Conservation (phyloP, 64 coral and sea anemone species). For the Stylophora pistillata region DNA sequence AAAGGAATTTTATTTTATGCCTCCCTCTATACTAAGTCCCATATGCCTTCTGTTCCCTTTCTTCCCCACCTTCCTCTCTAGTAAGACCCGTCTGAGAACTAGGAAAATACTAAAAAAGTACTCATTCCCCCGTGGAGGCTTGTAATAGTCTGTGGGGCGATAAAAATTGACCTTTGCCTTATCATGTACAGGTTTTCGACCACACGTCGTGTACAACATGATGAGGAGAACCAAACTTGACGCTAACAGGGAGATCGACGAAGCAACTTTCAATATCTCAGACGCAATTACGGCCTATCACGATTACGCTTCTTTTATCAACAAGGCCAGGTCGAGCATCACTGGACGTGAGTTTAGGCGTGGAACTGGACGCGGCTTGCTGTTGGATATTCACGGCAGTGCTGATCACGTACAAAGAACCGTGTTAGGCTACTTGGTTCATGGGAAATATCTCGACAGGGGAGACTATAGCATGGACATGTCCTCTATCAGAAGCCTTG, state of each 20-base stretch:
- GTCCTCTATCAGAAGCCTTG: constrained; percentile 37
- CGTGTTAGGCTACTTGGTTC: constrained; percentile 16
- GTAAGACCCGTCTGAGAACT: too few relatives aligned
- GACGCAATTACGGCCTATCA: constrained; percentile 10
- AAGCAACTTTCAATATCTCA: constrained; percentile 26
- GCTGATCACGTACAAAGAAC: neutral
- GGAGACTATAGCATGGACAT: neutral
- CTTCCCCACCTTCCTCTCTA: too few relatives aligned
- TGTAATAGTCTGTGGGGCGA: too few relatives aligned
- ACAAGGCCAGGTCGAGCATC: constrained; percentile 14
- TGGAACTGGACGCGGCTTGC: neutral
- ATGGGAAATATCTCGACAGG: neutral
- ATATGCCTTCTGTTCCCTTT: too few relatives aligned
- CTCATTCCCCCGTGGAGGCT: too few relatives aligned
- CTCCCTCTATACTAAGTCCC: too few relatives aligned
- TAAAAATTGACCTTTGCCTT: too few relatives aligned
- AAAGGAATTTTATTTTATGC: too few relatives aligned
- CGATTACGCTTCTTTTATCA: constrained; percentile 3
- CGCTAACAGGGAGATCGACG: constrained; percentile 14
- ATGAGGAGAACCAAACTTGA: constrained; percentile 12
- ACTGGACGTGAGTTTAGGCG: too few relatives aligned
- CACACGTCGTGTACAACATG: constrained; percentile 33
- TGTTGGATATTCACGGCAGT: constrained; percentile 30
- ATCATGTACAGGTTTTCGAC: constrained; percentile 46
- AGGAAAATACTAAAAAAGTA: too few relatives aligned